A percentile compares a stretch with the other conserved stretches of the same genome.
phyloP scores from a whole-genome alignment of 2,113 vertebrate species.

The Cyprinodon tularosa region DNA sequence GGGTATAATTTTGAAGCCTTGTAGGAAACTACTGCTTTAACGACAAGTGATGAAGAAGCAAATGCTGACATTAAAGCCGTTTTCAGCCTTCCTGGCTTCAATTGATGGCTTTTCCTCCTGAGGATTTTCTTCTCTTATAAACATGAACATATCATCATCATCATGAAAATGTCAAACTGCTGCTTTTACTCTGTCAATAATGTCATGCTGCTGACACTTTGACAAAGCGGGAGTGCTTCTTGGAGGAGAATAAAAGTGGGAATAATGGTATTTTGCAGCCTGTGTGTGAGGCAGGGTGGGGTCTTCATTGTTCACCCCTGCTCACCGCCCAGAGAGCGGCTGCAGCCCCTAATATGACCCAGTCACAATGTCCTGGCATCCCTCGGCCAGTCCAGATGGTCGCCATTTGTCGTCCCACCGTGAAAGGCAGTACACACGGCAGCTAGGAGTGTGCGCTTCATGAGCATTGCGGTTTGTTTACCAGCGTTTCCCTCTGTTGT shows the following conservation, averaged over 20 bases:
- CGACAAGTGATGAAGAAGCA: background rate
- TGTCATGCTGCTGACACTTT: conserved; percentile 6
- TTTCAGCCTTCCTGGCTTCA: background rate
- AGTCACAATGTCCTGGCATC: conserved; percentile 52
- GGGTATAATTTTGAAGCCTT: background rate
- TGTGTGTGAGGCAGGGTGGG: conserved; percentile 8
- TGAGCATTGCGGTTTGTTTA: conserved; percentile 31
- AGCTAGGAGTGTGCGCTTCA: conserved; percentile 31
- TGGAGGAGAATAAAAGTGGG: conserved; percentile 11
- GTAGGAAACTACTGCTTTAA: background rate
- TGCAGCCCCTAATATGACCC: conserved; percentile 39
- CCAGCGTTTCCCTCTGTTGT: conserved; percentile 28
- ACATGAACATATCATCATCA: conserved; percentile 15
- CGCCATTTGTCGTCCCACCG: conserved; percentile 69
- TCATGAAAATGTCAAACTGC: conserved; percentile 20
- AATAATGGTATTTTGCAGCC: background rate
- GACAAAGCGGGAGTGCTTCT: background rate
- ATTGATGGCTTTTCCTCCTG: background rate
- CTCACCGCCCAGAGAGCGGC: conserved; percentile 34
- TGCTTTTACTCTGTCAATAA: conserved; percentile 7
- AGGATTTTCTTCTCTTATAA: conserved; percentile 15
- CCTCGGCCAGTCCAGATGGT: conserved; percentile 70
- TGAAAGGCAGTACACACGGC: conserved; percentile 31
- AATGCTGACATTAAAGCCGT: background rate
- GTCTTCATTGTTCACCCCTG: background rate